Conservation (phyloP, 2,113 vertebrate genomes). For the Chinchilla lanigera region DNA sequence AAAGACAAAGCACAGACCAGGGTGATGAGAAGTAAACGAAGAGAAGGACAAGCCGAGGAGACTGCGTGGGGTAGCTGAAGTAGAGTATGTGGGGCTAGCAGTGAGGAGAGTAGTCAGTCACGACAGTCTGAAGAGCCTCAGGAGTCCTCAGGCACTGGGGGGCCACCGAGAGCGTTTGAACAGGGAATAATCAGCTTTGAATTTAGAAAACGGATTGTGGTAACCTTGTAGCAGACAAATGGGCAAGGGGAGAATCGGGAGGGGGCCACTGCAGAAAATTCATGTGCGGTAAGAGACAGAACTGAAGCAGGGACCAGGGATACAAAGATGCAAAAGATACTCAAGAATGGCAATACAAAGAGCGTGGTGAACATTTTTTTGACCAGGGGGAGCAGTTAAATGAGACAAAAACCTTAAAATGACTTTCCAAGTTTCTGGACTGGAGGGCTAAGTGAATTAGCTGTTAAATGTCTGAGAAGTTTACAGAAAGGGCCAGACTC, state of each 20-base stretch:
- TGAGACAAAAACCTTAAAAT: neutral
- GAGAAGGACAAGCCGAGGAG: neutral
- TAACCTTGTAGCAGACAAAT: neutral
- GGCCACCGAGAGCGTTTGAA: neutral
- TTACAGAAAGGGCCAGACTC: neutral
- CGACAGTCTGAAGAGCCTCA: neutral
- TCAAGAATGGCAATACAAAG: neutral
- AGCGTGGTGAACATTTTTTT: neutral
- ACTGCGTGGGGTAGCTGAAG: neutral
- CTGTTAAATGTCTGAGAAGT: neutral
- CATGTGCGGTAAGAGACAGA: neutral
- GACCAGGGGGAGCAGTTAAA: neutral
- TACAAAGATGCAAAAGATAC: neutral
- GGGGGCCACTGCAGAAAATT: neutral
- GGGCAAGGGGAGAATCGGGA: neutral
- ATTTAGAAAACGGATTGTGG: neutral
- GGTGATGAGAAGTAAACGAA: neutral
- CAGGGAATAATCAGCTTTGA: neutral
- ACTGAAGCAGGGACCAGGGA: neutral
- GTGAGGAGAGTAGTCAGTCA: neutral
- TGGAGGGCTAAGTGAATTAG: neutral
- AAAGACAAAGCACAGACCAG: neutral
- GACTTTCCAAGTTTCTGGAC: neutral
- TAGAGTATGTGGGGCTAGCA: neutral
- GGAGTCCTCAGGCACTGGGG: neutral